Evolutionary conservation across 2,888 invertebrate genomes (phyloP).

Genomic region (Coenonympha glycerion): DNA sequence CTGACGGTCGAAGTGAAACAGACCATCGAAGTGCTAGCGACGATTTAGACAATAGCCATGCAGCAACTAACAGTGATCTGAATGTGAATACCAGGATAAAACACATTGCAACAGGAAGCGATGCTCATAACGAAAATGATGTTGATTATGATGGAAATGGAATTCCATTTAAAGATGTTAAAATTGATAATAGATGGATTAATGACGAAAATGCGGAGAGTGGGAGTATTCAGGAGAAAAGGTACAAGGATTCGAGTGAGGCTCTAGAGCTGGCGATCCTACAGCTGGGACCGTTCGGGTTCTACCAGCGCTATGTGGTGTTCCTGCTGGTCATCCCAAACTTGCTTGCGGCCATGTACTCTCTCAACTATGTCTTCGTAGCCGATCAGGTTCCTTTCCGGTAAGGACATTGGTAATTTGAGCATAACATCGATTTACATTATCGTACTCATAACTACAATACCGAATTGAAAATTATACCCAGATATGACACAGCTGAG

Average conservation of each 20-base stretch:
- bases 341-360: slow-evolving; percentile 69
- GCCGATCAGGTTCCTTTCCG: slow-evolving; percentile 74
- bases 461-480: no score
- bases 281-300: slow-evolving; percentile 60
- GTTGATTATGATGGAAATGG: neutral
- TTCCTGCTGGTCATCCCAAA: slow-evolving; percentile 65
- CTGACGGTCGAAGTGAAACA: neutral
- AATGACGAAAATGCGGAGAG: neutral
- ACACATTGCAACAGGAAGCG: neutral
- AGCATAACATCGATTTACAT: no score
- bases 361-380: slow-evolving; percentile 75
- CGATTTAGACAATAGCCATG: neutral
- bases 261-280: slow-evolving; percentile 53
- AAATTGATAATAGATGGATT: neutral
- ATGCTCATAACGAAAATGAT: neutral
- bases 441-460: no score
- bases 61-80: neutral
- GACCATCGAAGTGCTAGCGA: neutral
- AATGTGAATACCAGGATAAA: neutral
- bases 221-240: neutral
- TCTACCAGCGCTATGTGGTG: slow-evolving; percentile 58
- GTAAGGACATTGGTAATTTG: slow-evolving; percentile 46
- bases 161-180: neutral
- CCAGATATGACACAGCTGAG: no score
- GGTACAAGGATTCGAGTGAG: slow-evolving; percentile 28